Conservation (phyloP, 2,113 vertebrate species). For the human (Homo sapiens) region DNA sequence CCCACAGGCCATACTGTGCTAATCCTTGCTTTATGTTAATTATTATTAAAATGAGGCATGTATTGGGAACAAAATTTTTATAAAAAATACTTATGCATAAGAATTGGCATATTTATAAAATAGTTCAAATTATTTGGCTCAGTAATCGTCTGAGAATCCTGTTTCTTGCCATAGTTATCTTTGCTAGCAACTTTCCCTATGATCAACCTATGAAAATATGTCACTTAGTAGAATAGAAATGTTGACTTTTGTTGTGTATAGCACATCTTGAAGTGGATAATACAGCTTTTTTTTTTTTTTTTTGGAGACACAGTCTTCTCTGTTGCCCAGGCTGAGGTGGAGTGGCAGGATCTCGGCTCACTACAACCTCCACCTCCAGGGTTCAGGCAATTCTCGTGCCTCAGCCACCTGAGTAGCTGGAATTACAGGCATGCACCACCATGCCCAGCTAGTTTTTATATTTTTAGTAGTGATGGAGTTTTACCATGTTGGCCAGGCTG, state of each 20-base stretch:
- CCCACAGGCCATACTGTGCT: not conserved
- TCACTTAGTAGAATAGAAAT: not conserved
- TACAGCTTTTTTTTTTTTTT: not conserved
- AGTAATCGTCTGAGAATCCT: not conserved
- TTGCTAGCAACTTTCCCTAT: not conserved
- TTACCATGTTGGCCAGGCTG: too few species aligned
- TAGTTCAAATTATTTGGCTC: not conserved
- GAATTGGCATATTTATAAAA: not conserved
- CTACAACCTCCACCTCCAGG: too few species aligned
- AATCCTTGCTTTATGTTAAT: not conserved
- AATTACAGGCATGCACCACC: too few species aligned
- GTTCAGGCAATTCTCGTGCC: too few species aligned
- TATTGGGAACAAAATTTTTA: slow-evolving; percentile 20
- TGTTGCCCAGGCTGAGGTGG: too few species aligned
- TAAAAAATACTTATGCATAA: not conserved
- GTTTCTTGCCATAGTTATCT: slow-evolving; percentile 27
- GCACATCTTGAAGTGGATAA: not conserved
- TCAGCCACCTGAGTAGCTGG: too few species aligned
- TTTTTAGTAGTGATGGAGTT: too few species aligned
- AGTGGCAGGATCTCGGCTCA: too few species aligned
- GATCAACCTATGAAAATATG: slow-evolving; percentile 19
- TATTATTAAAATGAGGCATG: not conserved
- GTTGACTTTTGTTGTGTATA: slow-evolving; percentile 11
- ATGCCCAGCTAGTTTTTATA: too few species aligned
- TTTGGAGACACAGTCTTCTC: too few species aligned